Evolutionary conservation across 2,888 invertebrate species (phyloP).

Genomic region (Helleia helle): DNA sequence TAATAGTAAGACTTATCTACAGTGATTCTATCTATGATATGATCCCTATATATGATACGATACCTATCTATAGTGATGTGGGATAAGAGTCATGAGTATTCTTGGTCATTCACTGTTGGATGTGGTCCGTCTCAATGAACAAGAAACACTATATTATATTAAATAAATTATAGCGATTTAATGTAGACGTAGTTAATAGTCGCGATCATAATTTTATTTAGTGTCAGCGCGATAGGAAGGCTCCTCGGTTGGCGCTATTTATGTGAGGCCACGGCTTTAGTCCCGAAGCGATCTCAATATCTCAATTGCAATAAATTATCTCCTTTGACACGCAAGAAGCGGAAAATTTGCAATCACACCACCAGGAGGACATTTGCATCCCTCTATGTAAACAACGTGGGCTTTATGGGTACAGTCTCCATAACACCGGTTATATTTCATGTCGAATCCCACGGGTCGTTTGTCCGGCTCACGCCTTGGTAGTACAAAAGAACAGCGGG

Average conservation of each 20-base stretch:
- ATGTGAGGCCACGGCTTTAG: constrained; percentile 40
- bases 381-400: constrained; percentile 61
- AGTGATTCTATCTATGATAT: too few relatives aligned
- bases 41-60: too few relatives aligned
- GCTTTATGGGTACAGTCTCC: constrained; percentile 58
- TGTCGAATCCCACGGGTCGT: constrained; percentile 57
- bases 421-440: constrained; percentile 60
- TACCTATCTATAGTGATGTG: too few relatives aligned
- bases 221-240: constrained; percentile 46
- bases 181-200: constrained; percentile 38
- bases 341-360: constrained; percentile 62
- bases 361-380: constrained; percentile 33
- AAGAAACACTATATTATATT: background rate
- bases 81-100: too few relatives aligned
- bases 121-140: too few relatives aligned
- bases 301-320: constrained; percentile 65
- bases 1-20: too few relatives aligned
- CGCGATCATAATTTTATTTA: constrained; percentile 53
- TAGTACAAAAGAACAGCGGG: constrained; percentile 67
- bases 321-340: constrained; percentile 61
- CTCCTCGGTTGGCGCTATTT: constrained; percentile 47
- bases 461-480: constrained; percentile 60
- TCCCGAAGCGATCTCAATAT: constrained; percentile 53
- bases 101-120: too few relatives aligned
- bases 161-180: constrained; percentile 12